phyloP scores from a whole-genome alignment of 2,113 vertebrate species.

The Aix galericulata region DNA sequence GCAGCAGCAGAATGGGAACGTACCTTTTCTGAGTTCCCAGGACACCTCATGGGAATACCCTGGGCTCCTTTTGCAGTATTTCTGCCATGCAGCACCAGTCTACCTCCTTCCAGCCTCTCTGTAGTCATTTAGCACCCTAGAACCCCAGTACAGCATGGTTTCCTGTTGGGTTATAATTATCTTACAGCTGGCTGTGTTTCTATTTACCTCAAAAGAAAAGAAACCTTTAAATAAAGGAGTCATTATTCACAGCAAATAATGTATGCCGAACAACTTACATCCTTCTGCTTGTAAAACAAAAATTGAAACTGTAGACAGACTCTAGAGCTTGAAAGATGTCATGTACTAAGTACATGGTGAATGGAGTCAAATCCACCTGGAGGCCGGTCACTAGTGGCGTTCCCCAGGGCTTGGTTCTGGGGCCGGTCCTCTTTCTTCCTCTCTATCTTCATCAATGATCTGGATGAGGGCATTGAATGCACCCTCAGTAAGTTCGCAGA shows the following conservation, averaged over 20 bases:
- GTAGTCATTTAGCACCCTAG: neutral
- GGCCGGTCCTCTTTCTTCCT: no score
- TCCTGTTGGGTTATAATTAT: conserved; percentile 27
- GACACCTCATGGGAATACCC: neutral
- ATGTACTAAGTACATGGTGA: neutral
- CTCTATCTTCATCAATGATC: no score
- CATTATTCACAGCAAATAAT: neutral
- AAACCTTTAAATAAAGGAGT: neutral
- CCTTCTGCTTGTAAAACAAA: neutral
- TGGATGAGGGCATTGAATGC: no score
- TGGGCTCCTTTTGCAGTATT: neutral
- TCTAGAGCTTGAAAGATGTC: neutral
- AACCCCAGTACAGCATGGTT: neutral
- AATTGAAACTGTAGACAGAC: neutral
- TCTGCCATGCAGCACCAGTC: neutral
- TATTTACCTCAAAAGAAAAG: neutral
- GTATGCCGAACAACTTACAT: neutral
- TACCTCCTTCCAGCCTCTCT: neutral
- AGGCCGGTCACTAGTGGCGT: no score
- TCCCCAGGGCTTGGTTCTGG: no score
- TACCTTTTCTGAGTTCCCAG: neutral
- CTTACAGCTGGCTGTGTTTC: conserved; percentile 9
- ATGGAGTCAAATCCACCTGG: no score
- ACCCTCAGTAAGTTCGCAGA: no score
- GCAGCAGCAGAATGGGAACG: neutral